Evolutionary conservation across 2,797 vertebrate species (phyloP).

Genomic region (Petrocephalus sullivani): DNA sequence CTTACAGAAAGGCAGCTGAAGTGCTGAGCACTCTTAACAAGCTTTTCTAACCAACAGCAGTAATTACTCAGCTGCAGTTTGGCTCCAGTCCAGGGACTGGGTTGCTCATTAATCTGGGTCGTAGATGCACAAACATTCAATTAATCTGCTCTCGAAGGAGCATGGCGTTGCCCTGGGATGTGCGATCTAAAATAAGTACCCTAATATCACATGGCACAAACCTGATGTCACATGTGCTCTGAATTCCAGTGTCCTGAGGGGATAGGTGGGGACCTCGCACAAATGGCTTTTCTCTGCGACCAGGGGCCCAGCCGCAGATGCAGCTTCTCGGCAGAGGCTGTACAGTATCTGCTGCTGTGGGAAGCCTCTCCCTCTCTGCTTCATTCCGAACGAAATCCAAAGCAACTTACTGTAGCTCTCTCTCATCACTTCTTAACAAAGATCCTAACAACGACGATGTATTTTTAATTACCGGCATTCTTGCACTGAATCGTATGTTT

Average conservation of each 20-base stretch:
- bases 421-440: background rate
- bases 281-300: background rate
- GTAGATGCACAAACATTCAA: background rate
- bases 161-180: background rate
- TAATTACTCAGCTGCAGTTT: conserved; percentile 13
- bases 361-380: background rate
- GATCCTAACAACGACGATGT: background rate
- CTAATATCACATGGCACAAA: background rate
- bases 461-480: background rate
- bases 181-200: background rate
- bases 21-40: background rate
- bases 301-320: background rate
- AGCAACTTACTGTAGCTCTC: background rate
- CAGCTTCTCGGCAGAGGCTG: background rate
- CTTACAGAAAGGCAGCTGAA: background rate
- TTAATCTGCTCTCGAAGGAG: background rate
- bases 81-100: background rate
- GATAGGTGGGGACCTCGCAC: background rate
- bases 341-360: background rate
- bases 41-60: conserved; percentile 24
- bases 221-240: background rate
- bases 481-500: background rate
- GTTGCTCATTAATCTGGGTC: conserved; percentile 8
- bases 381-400: background rate
- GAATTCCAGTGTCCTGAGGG: background rate